A percentile compares a stretch with the other conserved stretches of the same genome.
These are phyloP conservation scores for Hystrix cristata DNA, from an alignment of 2,113 vertebrate genomes.

Conservation along the genomic window DNA sequence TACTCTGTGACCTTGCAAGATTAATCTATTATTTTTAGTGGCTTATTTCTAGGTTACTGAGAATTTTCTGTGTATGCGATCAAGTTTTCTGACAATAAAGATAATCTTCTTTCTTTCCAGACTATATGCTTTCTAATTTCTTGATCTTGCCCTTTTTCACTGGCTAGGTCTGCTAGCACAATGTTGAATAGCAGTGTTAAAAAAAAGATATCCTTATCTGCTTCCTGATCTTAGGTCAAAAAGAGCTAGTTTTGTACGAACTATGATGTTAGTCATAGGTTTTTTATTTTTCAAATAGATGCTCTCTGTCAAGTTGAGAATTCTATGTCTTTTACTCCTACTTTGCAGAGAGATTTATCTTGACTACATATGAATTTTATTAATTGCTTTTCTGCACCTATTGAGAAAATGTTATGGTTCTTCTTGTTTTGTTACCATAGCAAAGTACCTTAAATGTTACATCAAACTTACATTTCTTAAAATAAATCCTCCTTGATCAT, in stretches of 20 bases:
- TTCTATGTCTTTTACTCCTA: neutral
- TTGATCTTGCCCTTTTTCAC: neutral
- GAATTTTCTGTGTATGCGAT: neutral
- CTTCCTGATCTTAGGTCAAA: neutral
- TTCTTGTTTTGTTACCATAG: neutral
- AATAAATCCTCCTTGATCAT: neutral
- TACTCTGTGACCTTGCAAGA: neutral
- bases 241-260: neutral
- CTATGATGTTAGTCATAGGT: neutral
- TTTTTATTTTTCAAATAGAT: neutral
- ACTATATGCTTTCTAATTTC: neutral
- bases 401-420: neutral
- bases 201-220: neutral
- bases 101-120: neutral
- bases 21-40: neutral
- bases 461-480: neutral
- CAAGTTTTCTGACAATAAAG: neutral
- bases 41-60: neutral
- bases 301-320: neutral
- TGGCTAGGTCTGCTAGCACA: neutral
- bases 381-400: neutral
- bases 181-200: neutral
- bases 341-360: constrained; percentile 16
- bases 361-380: neutral
- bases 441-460: neutral